Conservation (phyloP, 2,113 vertebrate species). For the Equus przewalskii region DNA sequence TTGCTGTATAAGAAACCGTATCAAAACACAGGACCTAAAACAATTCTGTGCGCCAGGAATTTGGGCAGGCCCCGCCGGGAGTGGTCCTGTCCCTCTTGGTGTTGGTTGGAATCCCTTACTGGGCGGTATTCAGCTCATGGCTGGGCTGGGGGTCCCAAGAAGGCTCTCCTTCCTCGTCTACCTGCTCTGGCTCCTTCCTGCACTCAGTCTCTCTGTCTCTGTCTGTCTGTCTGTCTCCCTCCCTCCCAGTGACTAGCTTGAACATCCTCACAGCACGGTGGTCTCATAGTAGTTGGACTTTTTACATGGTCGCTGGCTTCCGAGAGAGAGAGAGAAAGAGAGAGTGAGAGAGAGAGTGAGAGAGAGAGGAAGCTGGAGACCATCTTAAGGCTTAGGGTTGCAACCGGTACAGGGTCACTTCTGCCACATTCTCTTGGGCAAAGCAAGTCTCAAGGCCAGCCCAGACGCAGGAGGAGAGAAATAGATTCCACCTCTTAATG, state of each 20-base stretch:
- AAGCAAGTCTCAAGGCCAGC: background rate
- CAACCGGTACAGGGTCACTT: background rate
- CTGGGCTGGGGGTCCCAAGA: no score
- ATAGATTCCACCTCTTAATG: background rate
- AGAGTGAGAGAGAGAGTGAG: no score
- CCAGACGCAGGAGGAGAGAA: background rate
- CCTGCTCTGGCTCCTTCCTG: background rate
- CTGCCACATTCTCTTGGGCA: rapidly evolving
- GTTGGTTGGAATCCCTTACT: no score
- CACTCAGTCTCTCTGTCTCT: background rate
- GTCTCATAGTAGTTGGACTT: background rate
- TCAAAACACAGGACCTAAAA: background rate
- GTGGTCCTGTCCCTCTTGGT: background rate
- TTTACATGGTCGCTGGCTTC: background rate
- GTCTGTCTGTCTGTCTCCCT: background rate
- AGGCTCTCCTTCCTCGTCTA: background rate
- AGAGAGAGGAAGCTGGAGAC: background rate
- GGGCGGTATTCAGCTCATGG: background rate
- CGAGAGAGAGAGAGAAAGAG: background rate
- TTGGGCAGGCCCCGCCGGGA: background rate
- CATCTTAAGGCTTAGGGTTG: background rate
- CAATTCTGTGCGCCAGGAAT: background rate
- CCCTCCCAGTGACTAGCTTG: background rate
- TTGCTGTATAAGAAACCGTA: rapidly evolving
- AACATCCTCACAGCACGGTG: background rate